Evolutionary conservation across 2,113 vertebrate genomes (phyloP), one percentile per base, ranked within the genome.

Genomic region (Pachycephala philippinensis): DNA sequence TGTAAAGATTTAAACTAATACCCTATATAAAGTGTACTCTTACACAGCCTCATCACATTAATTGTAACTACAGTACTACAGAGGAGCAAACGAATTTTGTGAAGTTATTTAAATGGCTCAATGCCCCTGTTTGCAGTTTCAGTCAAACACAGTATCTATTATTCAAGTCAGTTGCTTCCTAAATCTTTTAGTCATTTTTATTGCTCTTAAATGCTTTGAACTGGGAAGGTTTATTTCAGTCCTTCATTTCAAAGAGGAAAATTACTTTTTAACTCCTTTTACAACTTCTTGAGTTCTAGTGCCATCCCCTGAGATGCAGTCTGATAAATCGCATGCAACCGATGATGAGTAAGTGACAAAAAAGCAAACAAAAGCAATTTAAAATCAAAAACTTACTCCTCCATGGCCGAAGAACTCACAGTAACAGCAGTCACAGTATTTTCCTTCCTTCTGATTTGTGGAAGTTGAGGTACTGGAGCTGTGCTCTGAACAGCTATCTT

Each of bases 341-440:
- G 7, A 19, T 10, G 20, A 71, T 2, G 7, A 89, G 4, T 49
- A 64, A 85, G 16, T 27, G 15, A 60, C 44, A 74, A 54, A 49
- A 66, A 84, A 63, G 10, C 19, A 54, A 61, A 76, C 9, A 89
- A 75, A 56, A 31, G 7, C 37, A 30, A 56, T 27, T 61, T 33
- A 19, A 89, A 93, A 86, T 50, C 22, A 69, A n/a, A 11, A 77
- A 97, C 99, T 98, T 97, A 99, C 99, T 98, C 99, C 99, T 90
- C 99, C 99, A 7, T 99, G 99, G 39, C 99, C 99, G 69, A 99
- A 99, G 98, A 99, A 99, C 97, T 99, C 99, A 97, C 99, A 99
- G 99, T 99, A 99, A 98, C 99, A 99, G 98, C 99, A 99, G 97
- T 99, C 99, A 94, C 99, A 99, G 98, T 99, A 99, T 97, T 99